Evolutionary conservation across 2,888 invertebrate genomes (phyloP).

Genomic region (Rotaria socialis): DNA sequence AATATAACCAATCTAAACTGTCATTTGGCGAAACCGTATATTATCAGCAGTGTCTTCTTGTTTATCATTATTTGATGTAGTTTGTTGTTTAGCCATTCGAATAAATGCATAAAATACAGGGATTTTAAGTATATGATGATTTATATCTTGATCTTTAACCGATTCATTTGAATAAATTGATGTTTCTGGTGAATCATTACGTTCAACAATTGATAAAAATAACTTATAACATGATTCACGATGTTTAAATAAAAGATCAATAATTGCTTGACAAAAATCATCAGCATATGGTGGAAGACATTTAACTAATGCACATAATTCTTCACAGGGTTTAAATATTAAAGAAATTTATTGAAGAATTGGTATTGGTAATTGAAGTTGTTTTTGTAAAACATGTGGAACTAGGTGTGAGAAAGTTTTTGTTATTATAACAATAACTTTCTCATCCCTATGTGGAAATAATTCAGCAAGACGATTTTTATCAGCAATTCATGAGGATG

Average conservation of each 20-base stretch:
- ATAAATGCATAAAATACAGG: slow-evolving; percentile 30
- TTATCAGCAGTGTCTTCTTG: slow-evolving; percentile 27
- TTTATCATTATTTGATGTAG: not conserved
- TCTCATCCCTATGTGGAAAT: too few species aligned
- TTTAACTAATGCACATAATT: slow-evolving; percentile 43
- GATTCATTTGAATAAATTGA: slow-evolving; percentile 39
- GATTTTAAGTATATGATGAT: slow-evolving; percentile 21
- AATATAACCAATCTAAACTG: slow-evolving; percentile 43
- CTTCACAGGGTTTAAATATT: slow-evolving; percentile 40
- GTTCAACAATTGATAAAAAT: slow-evolving; percentile 38
- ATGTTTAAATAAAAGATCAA: slow-evolving; percentile 37
- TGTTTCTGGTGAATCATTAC: not conserved
- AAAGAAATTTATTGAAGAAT: slow-evolving; percentile 38
- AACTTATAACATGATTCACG: slow-evolving; percentile 40
- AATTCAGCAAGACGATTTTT: slow-evolving; percentile 31
- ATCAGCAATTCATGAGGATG: not conserved
- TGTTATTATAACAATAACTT: too few species aligned
- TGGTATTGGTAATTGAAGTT: slow-evolving; percentile 38
- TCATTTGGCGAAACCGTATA: slow-evolving; percentile 32
- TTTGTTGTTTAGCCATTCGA: not conserved
- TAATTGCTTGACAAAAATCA: slow-evolving; percentile 43
- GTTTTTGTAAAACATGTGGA: slow-evolving; percentile 39
- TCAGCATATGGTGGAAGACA: slow-evolving; percentile 41
- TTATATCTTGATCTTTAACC: slow-evolving; percentile 34
- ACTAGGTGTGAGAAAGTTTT: too few species aligned